Conservation (phyloP, 2,797 vertebrate species). For the Lepilemur septentrionalis region DNA sequence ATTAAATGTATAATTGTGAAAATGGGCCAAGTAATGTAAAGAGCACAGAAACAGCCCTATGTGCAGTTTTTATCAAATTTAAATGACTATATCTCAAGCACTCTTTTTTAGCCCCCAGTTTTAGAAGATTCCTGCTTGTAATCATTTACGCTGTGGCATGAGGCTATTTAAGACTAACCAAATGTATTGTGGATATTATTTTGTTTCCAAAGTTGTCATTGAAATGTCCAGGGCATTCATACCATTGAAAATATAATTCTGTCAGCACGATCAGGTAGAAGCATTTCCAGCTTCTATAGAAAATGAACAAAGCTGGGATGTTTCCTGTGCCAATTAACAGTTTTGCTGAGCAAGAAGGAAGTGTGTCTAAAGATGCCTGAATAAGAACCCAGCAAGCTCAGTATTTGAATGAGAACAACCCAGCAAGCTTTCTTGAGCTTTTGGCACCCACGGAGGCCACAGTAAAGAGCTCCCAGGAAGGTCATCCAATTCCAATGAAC, state of each 20-base stretch:
- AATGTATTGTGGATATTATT: conserved; percentile 75
- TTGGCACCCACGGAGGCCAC: conserved; percentile 65
- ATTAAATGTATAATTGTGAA: conserved; percentile 79
- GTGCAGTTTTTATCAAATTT: conserved; percentile 79
- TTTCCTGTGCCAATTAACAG: conserved; percentile 84
- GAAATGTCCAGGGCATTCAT: conserved; percentile 79
- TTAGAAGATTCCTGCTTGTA: conserved; percentile 79
- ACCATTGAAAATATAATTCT: conserved; percentile 76
- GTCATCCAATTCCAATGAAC: conserved; percentile 68
- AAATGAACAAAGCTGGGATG: conserved; percentile 80
- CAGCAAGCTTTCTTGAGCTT: conserved; percentile 71
- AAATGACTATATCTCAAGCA: conserved; percentile 74
- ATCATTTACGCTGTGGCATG: conserved; percentile 74
- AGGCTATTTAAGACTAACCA: conserved; percentile 73
- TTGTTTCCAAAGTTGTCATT: conserved; percentile 72
- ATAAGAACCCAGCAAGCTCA: conserved; percentile 71
- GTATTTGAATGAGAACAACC: conserved; percentile 77
- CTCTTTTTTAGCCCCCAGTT: conserved; percentile 63
- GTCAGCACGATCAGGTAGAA: conserved; percentile 80
- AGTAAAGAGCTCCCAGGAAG: conserved; percentile 71
- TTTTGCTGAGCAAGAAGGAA: conserved; percentile 79
- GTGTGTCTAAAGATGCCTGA: conserved; percentile 79
- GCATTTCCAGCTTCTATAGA: conserved; percentile 78
- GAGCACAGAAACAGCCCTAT: conserved; percentile 75
- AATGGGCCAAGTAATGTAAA: conserved; percentile 77